phyloP scores from a whole-genome alignment of 37 sponge, comb jelly and placozoan species.

The Oopsacas minuta region DNA sequence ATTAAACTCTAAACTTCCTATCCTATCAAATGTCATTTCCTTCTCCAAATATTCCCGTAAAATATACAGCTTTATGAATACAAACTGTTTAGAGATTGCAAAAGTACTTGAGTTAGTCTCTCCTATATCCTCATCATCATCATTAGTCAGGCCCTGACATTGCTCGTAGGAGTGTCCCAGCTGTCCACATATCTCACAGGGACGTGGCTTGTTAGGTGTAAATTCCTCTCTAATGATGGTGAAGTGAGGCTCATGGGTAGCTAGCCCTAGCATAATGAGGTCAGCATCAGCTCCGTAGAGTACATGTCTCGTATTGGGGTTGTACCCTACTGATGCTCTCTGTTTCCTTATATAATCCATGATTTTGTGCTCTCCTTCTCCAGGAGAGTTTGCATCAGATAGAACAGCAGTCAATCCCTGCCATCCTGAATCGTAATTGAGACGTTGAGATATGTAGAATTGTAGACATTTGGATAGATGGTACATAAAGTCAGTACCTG shows the following conservation, averaged over 20 bases:
- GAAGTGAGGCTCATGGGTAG: conserved; percentile 98
- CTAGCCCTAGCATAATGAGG: conserved; percentile 94
- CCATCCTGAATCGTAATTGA: conserved; percentile 93
- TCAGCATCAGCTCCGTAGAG: conserved; percentile 99
- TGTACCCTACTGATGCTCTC: conserved; percentile 57
- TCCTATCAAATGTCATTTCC: conserved; percentile 62
- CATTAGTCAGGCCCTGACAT: neutral
- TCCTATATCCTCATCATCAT: conserved; percentile 65
- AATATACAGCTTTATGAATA: conserved; percentile 73
- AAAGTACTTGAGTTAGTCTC: conserved; percentile 31
- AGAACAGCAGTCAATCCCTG: conserved; percentile 71
- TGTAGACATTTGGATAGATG: conserved; percentile 68
- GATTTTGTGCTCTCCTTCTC: conserved; percentile 99
- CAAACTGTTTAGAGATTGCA: conserved; percentile 69
- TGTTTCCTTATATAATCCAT: conserved; percentile 95
- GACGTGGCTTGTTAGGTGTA: conserved; percentile 56
- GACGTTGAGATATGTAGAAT: conserved; percentile 75
- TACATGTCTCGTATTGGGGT: conserved; percentile 95
- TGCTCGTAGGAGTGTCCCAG: conserved; percentile 24
- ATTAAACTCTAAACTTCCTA: neutral
- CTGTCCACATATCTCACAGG: conserved; percentile 96
- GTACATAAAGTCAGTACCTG: conserved; percentile 93
- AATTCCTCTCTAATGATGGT: conserved; percentile 98
- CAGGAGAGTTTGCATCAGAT: conserved; percentile 96
- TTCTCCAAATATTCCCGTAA: conserved; percentile 90